Evolutionary conservation across 1,140 invertebrate species (phyloP).

Genomic region (Bacillus rossius): DNA sequence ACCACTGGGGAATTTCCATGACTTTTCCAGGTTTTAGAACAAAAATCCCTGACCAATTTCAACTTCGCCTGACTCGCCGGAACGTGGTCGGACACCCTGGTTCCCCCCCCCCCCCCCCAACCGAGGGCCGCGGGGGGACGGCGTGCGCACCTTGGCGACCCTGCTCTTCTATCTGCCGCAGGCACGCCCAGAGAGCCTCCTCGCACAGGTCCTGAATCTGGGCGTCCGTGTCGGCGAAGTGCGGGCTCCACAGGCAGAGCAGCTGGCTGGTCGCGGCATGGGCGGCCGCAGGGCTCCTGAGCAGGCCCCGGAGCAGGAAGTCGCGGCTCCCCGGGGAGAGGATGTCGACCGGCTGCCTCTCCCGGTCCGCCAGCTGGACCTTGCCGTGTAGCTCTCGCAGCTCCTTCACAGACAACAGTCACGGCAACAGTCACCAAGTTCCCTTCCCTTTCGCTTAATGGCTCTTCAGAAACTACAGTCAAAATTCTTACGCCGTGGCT

Average conservation of each 20-base stretch:
- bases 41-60: no score
- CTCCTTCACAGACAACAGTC: not conserved
- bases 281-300: not conserved
- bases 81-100: no score
- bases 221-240: not conserved
- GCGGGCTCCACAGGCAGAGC: slow-evolving; percentile 1
- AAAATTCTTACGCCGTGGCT: no score
- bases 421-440: not conserved
- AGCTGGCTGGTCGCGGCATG: not conserved
- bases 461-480: not conserved
- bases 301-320: not conserved
- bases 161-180: not conserved
- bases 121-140: no score
- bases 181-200: not conserved
- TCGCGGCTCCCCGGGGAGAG: not conserved
- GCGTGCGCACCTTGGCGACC: no score
- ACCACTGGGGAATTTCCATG: no score
- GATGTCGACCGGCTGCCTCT: not conserved
- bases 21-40: no score
- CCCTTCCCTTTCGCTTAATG: not conserved
- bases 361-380: not conserved
- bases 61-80: no score
- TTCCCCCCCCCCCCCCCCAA: no score
- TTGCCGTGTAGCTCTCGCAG: not conserved
- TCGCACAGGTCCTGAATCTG: slow-evolving; percentile 2